phyloP scores from a whole-genome alignment of 1,140 invertebrate genomes.

The Danaus melanippus region DNA sequence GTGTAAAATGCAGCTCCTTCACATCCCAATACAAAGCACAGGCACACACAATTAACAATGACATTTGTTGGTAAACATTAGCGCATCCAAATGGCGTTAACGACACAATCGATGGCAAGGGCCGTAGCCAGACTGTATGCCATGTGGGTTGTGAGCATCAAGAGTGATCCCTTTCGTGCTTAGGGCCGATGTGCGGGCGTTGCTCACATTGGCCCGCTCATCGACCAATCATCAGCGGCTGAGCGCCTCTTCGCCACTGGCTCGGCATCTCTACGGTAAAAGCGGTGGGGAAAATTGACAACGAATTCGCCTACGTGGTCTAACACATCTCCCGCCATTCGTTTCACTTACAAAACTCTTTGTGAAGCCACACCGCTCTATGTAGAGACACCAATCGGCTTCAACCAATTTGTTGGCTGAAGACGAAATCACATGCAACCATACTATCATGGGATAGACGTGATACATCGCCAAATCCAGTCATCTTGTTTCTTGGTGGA shows the following conservation, averaged over 20 bases:
- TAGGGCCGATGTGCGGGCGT: slow-evolving; percentile 37
- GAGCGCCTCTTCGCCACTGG: slow-evolving; percentile 40
- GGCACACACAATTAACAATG: slow-evolving; percentile 35
- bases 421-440: slow-evolving; percentile 13
- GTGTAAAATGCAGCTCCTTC: slow-evolving; percentile 25
- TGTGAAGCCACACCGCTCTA: slow-evolving; percentile 50
- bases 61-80: slow-evolving; percentile 44
- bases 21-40: slow-evolving; percentile 35
- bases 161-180: slow-evolving; percentile 52
- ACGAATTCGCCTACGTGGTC: slow-evolving; percentile 44
- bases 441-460: too few species aligned
- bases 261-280: slow-evolving; percentile 37
- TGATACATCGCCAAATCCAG: too few species aligned
- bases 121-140: slow-evolving; percentile 50
- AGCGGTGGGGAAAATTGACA: slow-evolving; percentile 55
- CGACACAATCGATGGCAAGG: slow-evolving; percentile 51
- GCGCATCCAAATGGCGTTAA: slow-evolving; percentile 36
- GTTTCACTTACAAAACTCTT: slow-evolving; percentile 46
- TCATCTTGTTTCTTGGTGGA: too few species aligned
- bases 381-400: slow-evolving; percentile 47
- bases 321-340: slow-evolving; percentile 47
- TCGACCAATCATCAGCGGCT: slow-evolving; percentile 39
- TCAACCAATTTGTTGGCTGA: slow-evolving; percentile 22
- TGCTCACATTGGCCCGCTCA: slow-evolving; percentile 40
- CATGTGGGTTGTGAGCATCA: slow-evolving; percentile 21